These are phyloP conservation scores for Plagodis pulveraria DNA, from an alignment of 2,888 invertebrate genomes.

Conservation along the genomic window DNA sequence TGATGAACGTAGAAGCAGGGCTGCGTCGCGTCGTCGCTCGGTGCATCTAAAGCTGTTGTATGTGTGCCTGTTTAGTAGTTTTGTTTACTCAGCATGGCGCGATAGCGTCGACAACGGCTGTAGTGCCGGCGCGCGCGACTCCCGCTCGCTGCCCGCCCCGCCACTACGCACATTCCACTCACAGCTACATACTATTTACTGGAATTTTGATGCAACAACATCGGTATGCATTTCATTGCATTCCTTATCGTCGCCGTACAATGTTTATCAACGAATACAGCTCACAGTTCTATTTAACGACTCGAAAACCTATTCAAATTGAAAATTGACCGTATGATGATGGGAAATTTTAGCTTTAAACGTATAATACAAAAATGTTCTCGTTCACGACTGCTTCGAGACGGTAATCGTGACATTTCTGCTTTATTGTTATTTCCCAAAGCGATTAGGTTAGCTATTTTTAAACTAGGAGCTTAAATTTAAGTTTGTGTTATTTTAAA, in stretches of 20 bases:
- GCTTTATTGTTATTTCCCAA: constrained; percentile 74
- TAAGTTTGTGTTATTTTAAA: constrained; percentile 73
- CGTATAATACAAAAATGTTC: constrained; percentile 41
- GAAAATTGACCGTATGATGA: constrained; percentile 21
- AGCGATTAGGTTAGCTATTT: constrained; percentile 69
- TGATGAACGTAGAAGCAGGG: constrained; percentile 33
- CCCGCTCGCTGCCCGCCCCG: constrained; percentile 41
- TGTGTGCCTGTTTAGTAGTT: constrained; percentile 64
- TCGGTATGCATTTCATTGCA: constrained; percentile 38
- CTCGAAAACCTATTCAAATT: constrained; percentile 16
- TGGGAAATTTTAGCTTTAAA: constrained; percentile 21
- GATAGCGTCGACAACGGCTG: constrained; percentile 31
- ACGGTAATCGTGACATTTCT: constrained; percentile 66
- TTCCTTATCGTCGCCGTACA: constrained; percentile 35
- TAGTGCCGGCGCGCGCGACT: constrained; percentile 36
- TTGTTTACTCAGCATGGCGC: constrained; percentile 76
- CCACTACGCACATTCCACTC: constrained; percentile 57
- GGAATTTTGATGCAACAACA: constrained; percentile 40
- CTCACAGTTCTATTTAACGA: constrained; percentile 6
- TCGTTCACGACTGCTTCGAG: constrained; percentile 47
- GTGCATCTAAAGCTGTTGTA: constrained; percentile 55
- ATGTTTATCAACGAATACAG: constrained; percentile 25
- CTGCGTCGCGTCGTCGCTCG: constrained; percentile 19
- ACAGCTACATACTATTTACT: constrained; percentile 36
- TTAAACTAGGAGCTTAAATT: constrained; percentile 67